A percentile compares a stretch with the other conserved stretches of the same genome.
These are phyloP conservation scores for Drosophila sturtevanti DNA, from an alignment of 1,140 invertebrate genomes.

Conservation along the genomic window DNA sequence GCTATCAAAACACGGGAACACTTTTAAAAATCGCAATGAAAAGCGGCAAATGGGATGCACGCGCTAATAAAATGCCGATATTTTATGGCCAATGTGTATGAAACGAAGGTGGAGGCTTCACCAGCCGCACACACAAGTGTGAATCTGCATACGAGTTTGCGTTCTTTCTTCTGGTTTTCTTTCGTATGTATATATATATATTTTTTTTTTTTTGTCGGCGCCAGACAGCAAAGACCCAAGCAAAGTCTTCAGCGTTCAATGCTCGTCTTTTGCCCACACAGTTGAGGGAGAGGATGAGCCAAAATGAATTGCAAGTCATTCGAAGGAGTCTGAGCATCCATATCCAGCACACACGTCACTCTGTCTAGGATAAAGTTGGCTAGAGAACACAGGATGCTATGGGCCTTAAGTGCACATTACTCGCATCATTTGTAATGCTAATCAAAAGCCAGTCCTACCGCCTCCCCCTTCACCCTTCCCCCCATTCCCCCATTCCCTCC, in stretches of 20 bases:
- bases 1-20: slow-evolving; percentile 83
- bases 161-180: slow-evolving; percentile 4
- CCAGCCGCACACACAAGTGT: slow-evolving; percentile 57
- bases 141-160: slow-evolving; percentile 65
- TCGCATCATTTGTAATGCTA: slow-evolving; percentile 80
- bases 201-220: slow-evolving; percentile 34
- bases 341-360: slow-evolving; percentile 81
- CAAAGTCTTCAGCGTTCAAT: slow-evolving; percentile 29
- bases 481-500: no score
- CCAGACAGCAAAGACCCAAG: slow-evolving; percentile 24
- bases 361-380: slow-evolving; percentile 75
- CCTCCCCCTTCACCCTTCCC: no score
- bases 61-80: slow-evolving; percentile 81
- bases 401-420: slow-evolving; percentile 77
- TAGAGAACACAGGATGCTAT: slow-evolving; percentile 23
- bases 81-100: slow-evolving; percentile 62
- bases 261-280: slow-evolving; percentile 50
- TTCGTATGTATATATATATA: not conserved
- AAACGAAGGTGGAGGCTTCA: slow-evolving; percentile 15
- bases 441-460: slow-evolving; percentile 60
- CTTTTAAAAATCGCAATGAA: slow-evolving; percentile 82
- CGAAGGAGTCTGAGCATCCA: slow-evolving; percentile 42
- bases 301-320: slow-evolving; percentile 81
- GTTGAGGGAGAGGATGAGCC: slow-evolving; percentile 45
- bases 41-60: slow-evolving; percentile 81